Evolutionary conservation across 2,888 invertebrate genomes (phyloP).

Genomic region (Geotrupes spiniger): DNA sequence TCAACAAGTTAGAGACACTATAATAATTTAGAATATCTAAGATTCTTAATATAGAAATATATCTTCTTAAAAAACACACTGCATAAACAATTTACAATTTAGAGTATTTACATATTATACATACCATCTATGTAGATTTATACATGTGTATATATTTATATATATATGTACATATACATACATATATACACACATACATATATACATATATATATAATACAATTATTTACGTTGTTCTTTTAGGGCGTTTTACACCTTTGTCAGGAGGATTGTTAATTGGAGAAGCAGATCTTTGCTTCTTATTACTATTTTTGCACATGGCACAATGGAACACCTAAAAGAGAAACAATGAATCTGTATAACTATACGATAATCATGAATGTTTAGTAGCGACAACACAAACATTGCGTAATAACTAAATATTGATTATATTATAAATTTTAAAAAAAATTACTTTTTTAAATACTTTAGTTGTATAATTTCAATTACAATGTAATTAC

Average conservation of each 20-base stretch:
- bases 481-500: too few relatives aligned
- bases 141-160: too few relatives aligned
- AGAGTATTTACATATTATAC: constrained; percentile 42
- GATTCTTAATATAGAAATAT: constrained; percentile 26
- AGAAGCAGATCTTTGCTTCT: constrained; percentile 37
- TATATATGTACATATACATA: constrained; percentile 18
- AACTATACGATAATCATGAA: too few relatives aligned
- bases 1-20: constrained; percentile 37
- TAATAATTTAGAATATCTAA: constrained; percentile 22
- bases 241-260: constrained; percentile 40
- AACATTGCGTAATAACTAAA: too few relatives aligned
- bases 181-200: too few relatives aligned
- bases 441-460: too few relatives aligned
- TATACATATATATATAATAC: constrained; percentile 13
- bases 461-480: too few relatives aligned
- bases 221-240: constrained; percentile 38
- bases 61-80: constrained; percentile 31
- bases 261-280: constrained; percentile 36
- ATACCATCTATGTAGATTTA: constrained; percentile 21
- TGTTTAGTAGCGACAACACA: too few relatives aligned
- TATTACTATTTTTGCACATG: constrained; percentile 45
- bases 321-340: constrained; percentile 53
- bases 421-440: too few relatives aligned
- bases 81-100: constrained; percentile 31
- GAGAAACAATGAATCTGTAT: constrained; percentile 11